These are phyloP conservation scores for Tenthredo scrophulariae DNA, from an alignment of 2,888 invertebrate genomes.

Conservation along the genomic window DNA sequence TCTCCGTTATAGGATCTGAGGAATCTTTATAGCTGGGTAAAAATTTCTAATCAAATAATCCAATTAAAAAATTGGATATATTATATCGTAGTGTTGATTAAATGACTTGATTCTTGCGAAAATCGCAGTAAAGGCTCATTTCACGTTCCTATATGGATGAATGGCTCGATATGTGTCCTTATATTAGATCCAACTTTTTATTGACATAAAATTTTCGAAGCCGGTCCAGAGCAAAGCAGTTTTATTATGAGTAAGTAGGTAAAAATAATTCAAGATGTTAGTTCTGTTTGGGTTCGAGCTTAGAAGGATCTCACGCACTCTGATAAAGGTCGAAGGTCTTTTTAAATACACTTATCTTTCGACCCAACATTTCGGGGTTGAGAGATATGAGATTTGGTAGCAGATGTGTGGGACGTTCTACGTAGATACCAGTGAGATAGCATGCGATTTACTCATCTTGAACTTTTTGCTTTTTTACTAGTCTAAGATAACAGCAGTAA, in stretches of 20 bases:
- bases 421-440: too few species aligned
- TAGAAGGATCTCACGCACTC: not conserved
- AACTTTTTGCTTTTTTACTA: not conserved
- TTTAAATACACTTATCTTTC: conserved; percentile 7
- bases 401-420: not conserved
- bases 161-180: too few species aligned
- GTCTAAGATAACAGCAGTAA: not conserved
- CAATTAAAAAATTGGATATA: not conserved
- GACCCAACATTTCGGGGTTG: not conserved
- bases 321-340: not conserved
- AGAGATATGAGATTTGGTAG: conserved; percentile 10
- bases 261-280: not conserved
- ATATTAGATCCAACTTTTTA: not conserved
- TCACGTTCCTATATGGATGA: too few species aligned
- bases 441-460: not conserved
- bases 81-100: too few species aligned
- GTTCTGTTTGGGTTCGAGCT: not conserved
- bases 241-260: not conserved
- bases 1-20: not conserved
- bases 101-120: too few species aligned
- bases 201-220: not conserved
- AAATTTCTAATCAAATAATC: not conserved
- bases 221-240: not conserved
- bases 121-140: too few species aligned
- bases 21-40: not conserved